A percentile compares a stretch with the other conserved stretches of the same genome.
Evolutionary conservation across 1,140 invertebrate genomes (phyloP).

Genomic region (Contarinia nasturtii): DNA sequence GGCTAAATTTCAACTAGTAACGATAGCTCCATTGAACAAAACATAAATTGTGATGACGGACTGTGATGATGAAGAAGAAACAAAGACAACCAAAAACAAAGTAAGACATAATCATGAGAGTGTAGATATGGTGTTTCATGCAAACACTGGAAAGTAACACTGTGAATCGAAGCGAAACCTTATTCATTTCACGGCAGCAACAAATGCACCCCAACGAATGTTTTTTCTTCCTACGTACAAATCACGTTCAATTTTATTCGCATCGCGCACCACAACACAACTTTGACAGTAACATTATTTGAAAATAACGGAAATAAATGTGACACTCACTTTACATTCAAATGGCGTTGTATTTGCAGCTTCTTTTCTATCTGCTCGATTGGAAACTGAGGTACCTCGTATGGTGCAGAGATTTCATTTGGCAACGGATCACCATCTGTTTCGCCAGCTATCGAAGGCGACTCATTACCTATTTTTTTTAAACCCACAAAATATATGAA

Average conservation of each 20-base stretch:
- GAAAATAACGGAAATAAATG: slow-evolving; percentile 8
- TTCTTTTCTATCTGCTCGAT: slow-evolving; percentile 94
- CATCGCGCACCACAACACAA: background rate
- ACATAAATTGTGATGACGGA: too few relatives aligned
- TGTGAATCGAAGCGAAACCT: too few relatives aligned
- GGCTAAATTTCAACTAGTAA: too few relatives aligned
- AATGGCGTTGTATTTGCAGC: slow-evolving; percentile 72
- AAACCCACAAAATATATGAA: background rate
- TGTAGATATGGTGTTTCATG: too few relatives aligned
- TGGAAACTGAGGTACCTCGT: slow-evolving; percentile 90
- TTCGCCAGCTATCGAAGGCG: background rate
- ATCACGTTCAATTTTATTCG: background rate
- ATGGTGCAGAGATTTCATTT: slow-evolving; percentile 83
- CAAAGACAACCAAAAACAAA: too few relatives aligned
- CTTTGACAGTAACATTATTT: background rate
- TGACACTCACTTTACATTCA: slow-evolving; percentile 60
- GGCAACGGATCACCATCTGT: slow-evolving; percentile 24
- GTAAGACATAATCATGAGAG: too few relatives aligned
- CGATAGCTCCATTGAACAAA: too few relatives aligned
- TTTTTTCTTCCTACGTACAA: background rate
- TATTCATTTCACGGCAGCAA: too few relatives aligned
- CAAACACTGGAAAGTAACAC: too few relatives aligned
- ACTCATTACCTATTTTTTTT: slow-evolving; percentile 1
- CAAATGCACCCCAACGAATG: too few relatives aligned
- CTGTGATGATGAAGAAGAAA: too few relatives aligned